Base-by-base conservation (phyloP, 2,888 invertebrate genomes). In the Andricus curvator region DNA sequence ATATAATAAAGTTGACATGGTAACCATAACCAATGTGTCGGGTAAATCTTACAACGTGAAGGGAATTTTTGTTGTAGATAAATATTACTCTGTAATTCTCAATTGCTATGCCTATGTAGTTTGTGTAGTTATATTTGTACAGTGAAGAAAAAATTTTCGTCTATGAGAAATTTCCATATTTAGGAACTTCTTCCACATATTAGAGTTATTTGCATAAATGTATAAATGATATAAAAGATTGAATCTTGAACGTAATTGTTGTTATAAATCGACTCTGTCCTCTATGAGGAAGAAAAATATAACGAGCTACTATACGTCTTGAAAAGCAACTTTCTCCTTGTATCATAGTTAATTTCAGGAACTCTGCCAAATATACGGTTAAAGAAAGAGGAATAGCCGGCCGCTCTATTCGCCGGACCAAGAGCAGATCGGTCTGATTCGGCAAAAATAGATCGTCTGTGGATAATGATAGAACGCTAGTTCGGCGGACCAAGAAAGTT, bases 381-480 rank as follows among this genome's bases (percentile, higher is more conserved):
- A 70, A 70, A 48, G 70, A 70, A 44, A 48, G 48, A 70, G 20
- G 8, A 70, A 70, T 48, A 70, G 29, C 29, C 17, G 25, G 17
- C 48, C 9, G 70, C 48, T 70, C 17, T 70, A 29, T 70, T 48
- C 70, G 51, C 29, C 48, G 70, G 51, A 48, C 70, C 29, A 48
- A 70, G 29, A 70, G 48, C 70, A 70, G 70, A 70, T 70, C 70
- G 48, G 70, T 44, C 29, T 22, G 70, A 70, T 70, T 70, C 44
- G 17, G 51, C 22, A 70, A 70, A 70, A 70, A 70, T 70, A 70
- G 70, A 70, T 70, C 29, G 70, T 44, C 51, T 70, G 44, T 70
- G 51, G 70, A 70, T 70, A 70, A 70, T 70, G 70, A 70, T 70
- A 70, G 70, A 70, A 70, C 70, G 25, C 48, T 70, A 70, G 70